Base-by-base conservation (phyloP, 2,888 invertebrate genomes). In the Nomada ferruginata region DNA sequence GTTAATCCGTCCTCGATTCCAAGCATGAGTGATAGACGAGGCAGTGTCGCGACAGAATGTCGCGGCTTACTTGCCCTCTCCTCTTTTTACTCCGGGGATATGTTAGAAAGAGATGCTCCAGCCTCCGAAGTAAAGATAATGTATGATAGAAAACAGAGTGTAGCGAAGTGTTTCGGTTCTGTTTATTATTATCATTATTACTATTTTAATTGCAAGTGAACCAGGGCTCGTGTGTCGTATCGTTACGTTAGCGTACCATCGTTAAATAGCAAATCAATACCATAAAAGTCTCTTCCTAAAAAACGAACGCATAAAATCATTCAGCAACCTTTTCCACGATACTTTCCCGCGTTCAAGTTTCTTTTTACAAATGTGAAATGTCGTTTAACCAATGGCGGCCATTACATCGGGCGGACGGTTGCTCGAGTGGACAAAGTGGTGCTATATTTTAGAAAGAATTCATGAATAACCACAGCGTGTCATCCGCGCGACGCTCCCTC, bases 381-480 rank as follows among this genome's bases (percentile, higher is more conserved):
- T 61, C 68, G 82, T 78, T 87, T 83, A 80, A 85, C 50, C 74
- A 73, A 64, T 53, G 82, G 23, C 80, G 69, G 86, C 85, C 87
- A 87, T 87, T 87, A 85, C 82, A 63, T 36, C 75, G 81, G 84
- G 82, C 84, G 74, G 79, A 81, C 85, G 76, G 76, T 78, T 78
- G 82, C 69, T 60, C 73, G 74, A 23, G 61, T 71, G 85, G 84
- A 82, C 87, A 87, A 87, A 87, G 87, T 87, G 87, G 76, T 82
- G 80, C 83, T 74, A 85, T 87, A 87, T 78, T 85, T 87, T 73
- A 86, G 78, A 69, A 76, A 77, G 87, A 80, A 86, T 87, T 85
- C 86, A 64, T 66, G 84, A 82, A 52, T 76, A 84, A 87, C 86
- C 77, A 65, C 55, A 70, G 11, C 77, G 70, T 71, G 86, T 79